A percentile compares a stretch with the other conserved stretches of the same genome.
These are phyloP conservation scores for Idaea biselata DNA, from an alignment of 2,888 invertebrate species.

Conservation along the genomic window DNA sequence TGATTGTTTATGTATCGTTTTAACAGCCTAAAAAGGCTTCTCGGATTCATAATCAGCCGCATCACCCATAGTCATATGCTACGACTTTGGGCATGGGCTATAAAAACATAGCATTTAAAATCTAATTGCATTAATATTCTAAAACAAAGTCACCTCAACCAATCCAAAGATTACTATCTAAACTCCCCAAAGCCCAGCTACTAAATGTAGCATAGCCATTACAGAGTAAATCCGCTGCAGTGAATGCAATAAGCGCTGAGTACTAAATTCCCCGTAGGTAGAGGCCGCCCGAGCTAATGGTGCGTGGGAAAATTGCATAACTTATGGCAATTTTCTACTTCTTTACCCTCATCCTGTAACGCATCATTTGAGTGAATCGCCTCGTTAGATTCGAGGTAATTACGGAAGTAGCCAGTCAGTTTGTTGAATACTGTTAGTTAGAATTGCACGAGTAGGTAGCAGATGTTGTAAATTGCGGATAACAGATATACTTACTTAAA, in stretches of 20 bases:
- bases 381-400: constrained; percentile 52
- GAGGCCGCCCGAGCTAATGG: constrained; percentile 60
- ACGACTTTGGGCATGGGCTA: background rate
- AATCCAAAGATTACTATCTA: constrained; percentile 9
- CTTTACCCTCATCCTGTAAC: constrained; percentile 54
- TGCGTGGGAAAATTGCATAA: constrained; percentile 70
- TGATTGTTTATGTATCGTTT: too few species aligned
- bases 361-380: constrained; percentile 62
- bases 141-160: constrained; percentile 5
- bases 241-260: constrained; percentile 57
- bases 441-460: constrained; percentile 11
- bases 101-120: background rate
- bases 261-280: constrained; percentile 50
- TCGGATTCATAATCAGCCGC: too few species aligned
- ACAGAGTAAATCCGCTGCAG: constrained; percentile 48
- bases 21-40: too few species aligned
- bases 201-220: constrained; percentile 20
- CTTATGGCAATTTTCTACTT: constrained; percentile 70
- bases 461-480: background rate
- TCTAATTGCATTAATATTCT: background rate
- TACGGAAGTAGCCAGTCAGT: constrained; percentile 54
- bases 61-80: background rate
- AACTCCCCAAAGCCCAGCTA: constrained; percentile 15
- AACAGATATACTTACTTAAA: background rate
- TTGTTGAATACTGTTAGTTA: constrained; percentile 19